Percentiles rank a stretch among this genome's conserved stretches.
Evolutionary conservation across 2,797 vertebrate genomes (phyloP).

Genomic region (Pseudopleuronectes americanus): DNA sequence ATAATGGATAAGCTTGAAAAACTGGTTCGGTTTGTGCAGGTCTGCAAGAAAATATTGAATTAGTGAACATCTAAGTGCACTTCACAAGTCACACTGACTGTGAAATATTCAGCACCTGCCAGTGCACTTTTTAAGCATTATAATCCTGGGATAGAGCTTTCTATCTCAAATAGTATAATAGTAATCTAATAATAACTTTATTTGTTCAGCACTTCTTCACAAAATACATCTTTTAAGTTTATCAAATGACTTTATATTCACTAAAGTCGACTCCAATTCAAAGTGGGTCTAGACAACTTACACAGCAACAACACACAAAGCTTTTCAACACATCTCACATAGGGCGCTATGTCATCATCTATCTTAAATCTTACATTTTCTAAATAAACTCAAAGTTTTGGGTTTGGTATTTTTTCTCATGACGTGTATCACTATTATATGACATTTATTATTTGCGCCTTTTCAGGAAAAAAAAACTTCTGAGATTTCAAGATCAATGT

Average conservation of each 20-base stretch:
- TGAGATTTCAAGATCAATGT: too few relatives aligned
- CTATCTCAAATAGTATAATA: neutral
- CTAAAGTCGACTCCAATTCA: constrained; percentile 1
- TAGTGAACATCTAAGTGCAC: constrained; percentile 41
- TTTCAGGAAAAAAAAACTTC: too few relatives aligned
- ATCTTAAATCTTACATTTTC: too few relatives aligned
- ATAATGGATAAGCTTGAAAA: constrained; percentile 63
- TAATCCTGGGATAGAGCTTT: constrained; percentile 24
- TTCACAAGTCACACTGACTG: constrained; percentile 29
- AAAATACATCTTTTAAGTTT: constrained; percentile 16
- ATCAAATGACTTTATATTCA: constrained; percentile 11
- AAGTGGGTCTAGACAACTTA: neutral
- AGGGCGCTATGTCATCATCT: neutral
- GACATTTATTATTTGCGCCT: too few relatives aligned
- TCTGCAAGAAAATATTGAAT: constrained; percentile 44
- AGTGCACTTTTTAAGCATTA: constrained; percentile 21
- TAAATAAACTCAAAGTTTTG: too few relatives aligned
- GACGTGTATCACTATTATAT: too few relatives aligned
- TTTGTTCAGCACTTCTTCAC: too few relatives aligned
- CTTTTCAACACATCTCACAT: neutral
- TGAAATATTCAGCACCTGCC: constrained; percentile 50
- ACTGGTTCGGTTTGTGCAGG: constrained; percentile 21
- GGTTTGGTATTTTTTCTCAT: too few relatives aligned
- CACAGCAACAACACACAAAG: too few relatives aligned
- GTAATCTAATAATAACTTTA: too few relatives aligned